Conservation (phyloP, 35 echinoderm and acorn worm species). For the Nesometra sesokonis region DNA sequence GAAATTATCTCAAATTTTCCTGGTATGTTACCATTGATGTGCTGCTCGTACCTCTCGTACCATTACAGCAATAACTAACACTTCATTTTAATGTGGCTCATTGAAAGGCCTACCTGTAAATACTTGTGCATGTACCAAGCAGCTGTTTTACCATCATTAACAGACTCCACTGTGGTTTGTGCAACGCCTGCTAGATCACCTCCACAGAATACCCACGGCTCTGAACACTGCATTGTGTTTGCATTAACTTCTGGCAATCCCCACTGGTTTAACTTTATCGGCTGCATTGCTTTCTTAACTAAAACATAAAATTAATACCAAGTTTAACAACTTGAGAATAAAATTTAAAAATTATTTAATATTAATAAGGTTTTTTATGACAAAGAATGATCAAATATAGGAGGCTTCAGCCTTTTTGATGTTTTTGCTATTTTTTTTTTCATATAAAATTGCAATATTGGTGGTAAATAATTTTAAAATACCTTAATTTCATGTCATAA, state of each 20-base stretch:
- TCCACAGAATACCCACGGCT: slow-evolving; percentile 83
- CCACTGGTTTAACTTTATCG: slow-evolving; percentile 76
- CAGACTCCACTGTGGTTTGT: slow-evolving; percentile 92
- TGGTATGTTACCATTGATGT: too few species aligned
- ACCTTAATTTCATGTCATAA: too few species aligned
- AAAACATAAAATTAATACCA: not conserved
- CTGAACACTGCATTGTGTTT: slow-evolving; percentile 73
- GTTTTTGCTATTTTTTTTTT: too few species aligned
- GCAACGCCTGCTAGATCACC: slow-evolving; percentile 86
- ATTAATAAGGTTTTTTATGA: not conserved
- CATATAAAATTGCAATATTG: too few species aligned
- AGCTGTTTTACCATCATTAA: slow-evolving; percentile 96
- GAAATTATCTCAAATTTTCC: too few species aligned
- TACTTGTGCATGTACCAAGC: slow-evolving; percentile 97
- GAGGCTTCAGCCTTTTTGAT: too few species aligned
- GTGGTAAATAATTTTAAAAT: too few species aligned
- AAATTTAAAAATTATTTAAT: not conserved
- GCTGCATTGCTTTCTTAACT: slow-evolving; percentile 77
- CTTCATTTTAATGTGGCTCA: too few species aligned
- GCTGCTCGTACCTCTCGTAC: too few species aligned
- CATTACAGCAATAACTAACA: too few species aligned
- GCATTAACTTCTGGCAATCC: slow-evolving; percentile 64
- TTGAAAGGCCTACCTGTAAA: slow-evolving; percentile 49
- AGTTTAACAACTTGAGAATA: not conserved
- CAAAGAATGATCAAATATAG: too few species aligned